Conservation (phyloP, 2,888 invertebrate species). For the Andrena chrysosceles region DNA sequence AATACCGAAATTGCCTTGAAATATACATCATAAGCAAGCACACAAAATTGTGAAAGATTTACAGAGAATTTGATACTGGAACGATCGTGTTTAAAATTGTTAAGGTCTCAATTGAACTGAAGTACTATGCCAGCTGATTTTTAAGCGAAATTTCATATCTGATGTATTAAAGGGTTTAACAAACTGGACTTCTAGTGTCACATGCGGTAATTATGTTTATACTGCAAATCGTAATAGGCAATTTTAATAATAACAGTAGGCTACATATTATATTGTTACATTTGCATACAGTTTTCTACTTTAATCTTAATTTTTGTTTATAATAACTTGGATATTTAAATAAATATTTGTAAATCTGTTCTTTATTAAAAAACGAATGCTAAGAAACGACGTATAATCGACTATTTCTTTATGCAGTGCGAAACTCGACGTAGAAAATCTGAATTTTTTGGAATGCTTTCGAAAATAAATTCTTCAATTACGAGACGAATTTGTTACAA, state of each 20-base stretch:
- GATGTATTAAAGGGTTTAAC: not conserved
- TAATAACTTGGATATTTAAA: constrained; percentile 35
- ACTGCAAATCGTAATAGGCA: constrained; percentile 8
- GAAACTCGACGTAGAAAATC: not conserved
- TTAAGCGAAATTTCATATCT: not conserved
- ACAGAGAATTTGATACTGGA: not conserved
- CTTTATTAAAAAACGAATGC: not conserved
- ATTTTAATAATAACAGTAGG: constrained; percentile 3
- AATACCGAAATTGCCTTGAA: constrained; percentile 4
- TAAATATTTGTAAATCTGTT: not conserved
- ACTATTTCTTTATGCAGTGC: not conserved
- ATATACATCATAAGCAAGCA: not conserved
- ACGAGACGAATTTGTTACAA: not conserved
- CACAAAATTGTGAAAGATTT: not conserved
- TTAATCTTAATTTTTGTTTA: constrained; percentile 36
- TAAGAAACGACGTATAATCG: not conserved
- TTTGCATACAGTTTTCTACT: constrained; percentile 42
- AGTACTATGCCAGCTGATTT: not conserved
- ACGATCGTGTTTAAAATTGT: not conserved
- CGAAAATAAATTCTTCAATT: not conserved
- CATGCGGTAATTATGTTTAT: constrained; percentile 24
- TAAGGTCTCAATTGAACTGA: not conserved
- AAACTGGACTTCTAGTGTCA: constrained; percentile 1
- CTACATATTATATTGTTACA: constrained; percentile 25
- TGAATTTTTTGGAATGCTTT: not conserved